phyloP scores from a whole-genome alignment of 1,140 invertebrate species.

The Dendrolimus punctatus region DNA sequence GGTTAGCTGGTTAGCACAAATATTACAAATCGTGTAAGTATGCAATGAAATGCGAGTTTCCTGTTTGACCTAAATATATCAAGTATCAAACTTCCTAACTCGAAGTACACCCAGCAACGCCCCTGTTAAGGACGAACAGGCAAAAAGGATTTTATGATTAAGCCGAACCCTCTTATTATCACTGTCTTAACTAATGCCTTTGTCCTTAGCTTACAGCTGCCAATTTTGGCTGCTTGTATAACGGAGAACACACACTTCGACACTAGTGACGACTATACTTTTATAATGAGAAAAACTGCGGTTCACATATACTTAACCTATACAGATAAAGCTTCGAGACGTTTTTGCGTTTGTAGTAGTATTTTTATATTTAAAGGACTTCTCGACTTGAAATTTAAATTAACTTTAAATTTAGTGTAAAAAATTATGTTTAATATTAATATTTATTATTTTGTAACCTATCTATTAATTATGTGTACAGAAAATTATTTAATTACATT shows the following conservation, averaged over 20 bases:
- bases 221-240: slow-evolving; percentile 3
- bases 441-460: no score
- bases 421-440: no score
- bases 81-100: slow-evolving; percentile 14
- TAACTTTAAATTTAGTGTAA: no score
- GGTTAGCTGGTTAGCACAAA: no score
- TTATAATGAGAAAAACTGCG: no score
- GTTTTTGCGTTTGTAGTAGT: no score
- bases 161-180: slow-evolving; percentile 14
- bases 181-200: slow-evolving; percentile 11
- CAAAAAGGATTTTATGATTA: slow-evolving; percentile 23
- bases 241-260: neutral
- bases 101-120: neutral
- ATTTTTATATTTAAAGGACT: no score
- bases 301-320: no score
- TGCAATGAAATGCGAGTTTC: neutral
- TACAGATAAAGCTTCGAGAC: no score
- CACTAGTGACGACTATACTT: slow-evolving; percentile 6
- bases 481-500: no score
- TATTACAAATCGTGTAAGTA: neutral
- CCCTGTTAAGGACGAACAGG: slow-evolving; percentile 10
- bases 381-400: no score
- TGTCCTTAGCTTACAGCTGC: slow-evolving; percentile 7
- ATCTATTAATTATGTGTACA: no score
- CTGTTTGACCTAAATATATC: neutral